phyloP scores from a whole-genome alignment of 2,113 vertebrate species.

The Psilopsiagon aurifrons region DNA sequence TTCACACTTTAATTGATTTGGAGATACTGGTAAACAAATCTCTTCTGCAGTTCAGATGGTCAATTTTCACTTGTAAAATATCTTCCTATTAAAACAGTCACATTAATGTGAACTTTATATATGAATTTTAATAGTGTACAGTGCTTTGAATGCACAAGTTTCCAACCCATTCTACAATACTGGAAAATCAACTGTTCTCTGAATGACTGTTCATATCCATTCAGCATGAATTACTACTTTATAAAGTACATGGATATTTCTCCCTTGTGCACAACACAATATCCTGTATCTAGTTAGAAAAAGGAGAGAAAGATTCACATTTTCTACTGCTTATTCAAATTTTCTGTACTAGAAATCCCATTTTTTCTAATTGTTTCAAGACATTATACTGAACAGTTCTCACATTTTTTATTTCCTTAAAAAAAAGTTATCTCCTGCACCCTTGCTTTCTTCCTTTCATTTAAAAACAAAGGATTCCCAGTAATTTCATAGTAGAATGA shows the following conservation, averaged over 20 bases:
- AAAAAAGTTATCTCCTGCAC: neutral
- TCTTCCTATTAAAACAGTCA: neutral
- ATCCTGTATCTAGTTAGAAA: conserved; percentile 46
- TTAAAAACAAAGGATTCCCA: conserved; percentile 35
- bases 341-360: conserved; percentile 44
- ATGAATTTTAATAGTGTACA: conserved; percentile 37
- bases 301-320: conserved; percentile 43
- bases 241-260: conserved; percentile 75
- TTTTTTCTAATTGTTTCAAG: conserved; percentile 1
- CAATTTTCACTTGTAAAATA: neutral
- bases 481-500: conserved; percentile 34
- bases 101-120: conserved; percentile 46
- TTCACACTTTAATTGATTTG: neutral
- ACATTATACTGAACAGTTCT: conserved; percentile 1
- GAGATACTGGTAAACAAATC: neutral
- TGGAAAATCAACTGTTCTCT: conserved; percentile 74
- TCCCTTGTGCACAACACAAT: conserved; percentile 30
- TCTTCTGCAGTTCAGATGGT: neutral
- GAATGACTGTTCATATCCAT: conserved; percentile 64
- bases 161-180: conserved; percentile 25
- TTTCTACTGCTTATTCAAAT: conserved; percentile 58
- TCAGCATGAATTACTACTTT: conserved; percentile 79
- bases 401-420: neutral
- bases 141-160: conserved; percentile 34
- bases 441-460: conserved; percentile 1